Evolutionary conservation across 2,888 invertebrate genomes (phyloP), one percentile per base, ranked within the genome.

Genomic region (Geotrupes spiniger): DNA sequence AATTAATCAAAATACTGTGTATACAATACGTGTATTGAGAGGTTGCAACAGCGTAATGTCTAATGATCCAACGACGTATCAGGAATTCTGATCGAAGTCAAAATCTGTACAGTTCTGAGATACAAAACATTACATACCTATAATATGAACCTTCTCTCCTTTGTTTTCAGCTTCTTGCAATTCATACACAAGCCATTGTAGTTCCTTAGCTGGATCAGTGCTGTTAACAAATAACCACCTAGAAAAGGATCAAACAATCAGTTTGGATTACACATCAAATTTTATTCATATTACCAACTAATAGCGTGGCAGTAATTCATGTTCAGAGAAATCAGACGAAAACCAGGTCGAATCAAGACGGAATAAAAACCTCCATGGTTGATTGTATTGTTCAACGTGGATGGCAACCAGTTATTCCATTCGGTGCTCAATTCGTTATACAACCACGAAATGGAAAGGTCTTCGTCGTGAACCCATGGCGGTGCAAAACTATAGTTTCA

Each of bases 231-330:
- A 74, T 38, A 93, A 76, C 93, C 93, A 94, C 85, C 86, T 86
- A 66, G 25, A 54, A 51, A 11, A 21, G 46, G 33, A 37, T 38
- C 2, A 16, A 36, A 28, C n/a, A 17, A 41, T 14, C 39, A 11
- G 10, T 14, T 2, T 21, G 10, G 10, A 12, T 21, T 21, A 10
- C 17, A 8, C 10, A 26, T 31, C 25, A 25, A 27, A 36, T n/a
- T 26, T 36, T 31, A n/a, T 11, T 11, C 10, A 31, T 40, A 29
- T 27, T 71, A 87, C 95, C 94, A 96, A 75, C 93, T 96, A 64
- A 89, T 86, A 62, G 90, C 90, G 68, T 94, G 92, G 71, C 95
- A 95, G 73, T 92, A 94, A 74, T 96, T 96, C 82, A 90, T 94
- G 68, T 96, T 96, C 10, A 96, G 76, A 0, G 95, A 94, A 54